phyloP scores from a whole-genome alignment of 2,888 invertebrate species.

The Galerucella nymphaeae region DNA sequence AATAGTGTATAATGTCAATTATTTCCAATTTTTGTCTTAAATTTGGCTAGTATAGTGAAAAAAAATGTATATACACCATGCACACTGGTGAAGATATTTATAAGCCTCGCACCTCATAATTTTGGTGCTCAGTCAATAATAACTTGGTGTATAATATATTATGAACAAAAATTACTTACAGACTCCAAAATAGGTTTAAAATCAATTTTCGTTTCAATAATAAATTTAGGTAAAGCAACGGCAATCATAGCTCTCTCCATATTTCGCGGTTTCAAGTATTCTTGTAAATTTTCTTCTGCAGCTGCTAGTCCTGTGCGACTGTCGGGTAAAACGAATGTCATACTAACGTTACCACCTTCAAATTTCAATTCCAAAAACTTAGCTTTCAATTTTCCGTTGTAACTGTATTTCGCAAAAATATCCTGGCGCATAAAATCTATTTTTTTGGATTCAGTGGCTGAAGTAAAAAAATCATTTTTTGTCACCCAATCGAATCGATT shows the following conservation, averaged over 20 bases:
- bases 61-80: too few relatives aligned
- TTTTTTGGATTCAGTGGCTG: conserved; percentile 45
- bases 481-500: conserved; percentile 49
- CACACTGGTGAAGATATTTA: too few relatives aligned
- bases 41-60: too few relatives aligned
- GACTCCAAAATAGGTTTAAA: conserved; percentile 46
- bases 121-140: too few relatives aligned
- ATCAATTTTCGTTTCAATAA: conserved; percentile 40
- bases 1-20: too few relatives aligned
- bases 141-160: too few relatives aligned
- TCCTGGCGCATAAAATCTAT: conserved; percentile 56
- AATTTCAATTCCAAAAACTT: conserved; percentile 55
- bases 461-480: conserved; percentile 51
- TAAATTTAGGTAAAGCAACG: conserved; percentile 50
- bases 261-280: conserved; percentile 34
- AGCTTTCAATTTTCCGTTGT: conserved; percentile 48
- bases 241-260: conserved; percentile 29
- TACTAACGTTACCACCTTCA: conserved; percentile 44
- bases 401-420: conserved; percentile 49
- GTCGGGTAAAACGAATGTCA: conserved; percentile 51
- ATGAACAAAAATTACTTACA: conserved; percentile 33
- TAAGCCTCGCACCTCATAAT: too few relatives aligned
- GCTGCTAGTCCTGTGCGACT: conserved; percentile 45
- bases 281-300: conserved; percentile 38
- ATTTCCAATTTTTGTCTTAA: too few relatives aligned